Percentiles rank a stretch among this genome's conserved stretches.
These are phyloP conservation scores for Petrosia ficiformis DNA, from an alignment of 37 sponge, comb jelly and placozoan genomes.

Conservation along the genomic window DNA sequence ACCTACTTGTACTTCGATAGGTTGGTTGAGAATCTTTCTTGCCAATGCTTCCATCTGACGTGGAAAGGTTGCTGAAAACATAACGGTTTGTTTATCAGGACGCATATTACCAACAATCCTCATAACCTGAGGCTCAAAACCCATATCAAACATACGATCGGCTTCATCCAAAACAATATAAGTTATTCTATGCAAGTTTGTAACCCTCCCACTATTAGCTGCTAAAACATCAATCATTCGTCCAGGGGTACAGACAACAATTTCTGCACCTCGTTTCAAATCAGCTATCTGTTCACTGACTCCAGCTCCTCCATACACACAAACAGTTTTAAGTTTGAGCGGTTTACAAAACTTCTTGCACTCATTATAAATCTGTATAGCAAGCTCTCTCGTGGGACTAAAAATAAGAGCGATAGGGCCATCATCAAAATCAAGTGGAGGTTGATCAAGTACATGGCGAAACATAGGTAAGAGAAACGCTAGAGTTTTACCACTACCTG, in stretches of 20 bases:
- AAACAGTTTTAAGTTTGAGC: slow-evolving; percentile 74
- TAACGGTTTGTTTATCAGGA: slow-evolving; percentile 96
- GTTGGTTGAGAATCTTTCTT: slow-evolving; percentile 86
- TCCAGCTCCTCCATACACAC: slow-evolving; percentile 98
- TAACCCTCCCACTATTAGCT: slow-evolving; percentile 94
- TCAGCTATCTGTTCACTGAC: slow-evolving; percentile 99
- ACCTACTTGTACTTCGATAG: slow-evolving; percentile 94
- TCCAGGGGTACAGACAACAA: slow-evolving; percentile 98
- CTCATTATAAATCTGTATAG: slow-evolving; percentile 93
- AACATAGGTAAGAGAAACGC: slow-evolving; percentile 96
- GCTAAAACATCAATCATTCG: slow-evolving; percentile 99
- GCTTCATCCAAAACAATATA: slow-evolving; percentile 98
- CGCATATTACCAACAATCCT: slow-evolving; percentile 79
- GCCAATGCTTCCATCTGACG: slow-evolving; percentile 98
- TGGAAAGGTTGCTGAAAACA: slow-evolving; percentile 99
- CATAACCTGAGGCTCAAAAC: slow-evolving; percentile 98
- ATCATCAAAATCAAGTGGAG: slow-evolving; percentile 77
- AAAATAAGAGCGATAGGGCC: slow-evolving; percentile 92
- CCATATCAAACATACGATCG: slow-evolving; percentile 99
- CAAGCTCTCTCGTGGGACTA: slow-evolving; percentile 94
- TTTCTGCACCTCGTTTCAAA: slow-evolving; percentile 93
- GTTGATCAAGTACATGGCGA: slow-evolving; percentile 92
- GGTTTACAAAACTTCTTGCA: slow-evolving; percentile 87
- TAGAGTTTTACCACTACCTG: slow-evolving; percentile 98
- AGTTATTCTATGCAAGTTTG: slow-evolving; percentile 88